Evolutionary conservation across 2,113 vertebrate species (phyloP).

Genomic region (Ornithorhynchus anatinus): DNA sequence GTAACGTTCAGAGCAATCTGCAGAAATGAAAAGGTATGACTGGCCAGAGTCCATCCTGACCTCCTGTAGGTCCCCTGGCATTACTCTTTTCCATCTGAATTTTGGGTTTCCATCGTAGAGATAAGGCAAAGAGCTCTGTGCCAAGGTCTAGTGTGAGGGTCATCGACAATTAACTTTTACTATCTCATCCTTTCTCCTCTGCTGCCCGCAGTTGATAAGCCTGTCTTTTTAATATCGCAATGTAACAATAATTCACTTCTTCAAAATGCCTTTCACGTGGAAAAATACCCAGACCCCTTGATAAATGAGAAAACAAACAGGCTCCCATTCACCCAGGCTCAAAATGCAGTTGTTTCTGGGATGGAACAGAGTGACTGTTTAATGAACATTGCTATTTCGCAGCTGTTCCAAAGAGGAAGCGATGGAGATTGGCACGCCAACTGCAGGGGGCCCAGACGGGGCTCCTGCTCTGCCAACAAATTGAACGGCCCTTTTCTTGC

Average conservation of each 20-base stretch:
- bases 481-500: not conserved
- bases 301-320: not conserved
- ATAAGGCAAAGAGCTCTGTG: not conserved
- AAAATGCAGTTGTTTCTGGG: not conserved
- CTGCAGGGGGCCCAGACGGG: not conserved
- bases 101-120: not conserved
- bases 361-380: not conserved
- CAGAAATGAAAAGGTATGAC: not conserved
- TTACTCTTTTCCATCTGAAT: not conserved
- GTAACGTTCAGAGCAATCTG: not conserved
- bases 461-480: not conserved
- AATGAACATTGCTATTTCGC: not conserved
- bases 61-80: not conserved
- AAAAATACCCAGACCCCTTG: not conserved
- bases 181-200: not conserved
- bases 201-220: not conserved
- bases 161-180: not conserved
- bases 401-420: constrained; percentile 1
- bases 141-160: not conserved
- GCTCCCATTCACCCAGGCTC: not conserved
- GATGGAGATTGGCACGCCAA: not conserved
- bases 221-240: not conserved
- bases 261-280: not conserved
- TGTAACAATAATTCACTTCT: not conserved
- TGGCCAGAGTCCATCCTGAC: not conserved